Evolutionary conservation across 92 coral and sea anemone species (phyloP).

Genomic region (Palythoa heliodiscus): DNA sequence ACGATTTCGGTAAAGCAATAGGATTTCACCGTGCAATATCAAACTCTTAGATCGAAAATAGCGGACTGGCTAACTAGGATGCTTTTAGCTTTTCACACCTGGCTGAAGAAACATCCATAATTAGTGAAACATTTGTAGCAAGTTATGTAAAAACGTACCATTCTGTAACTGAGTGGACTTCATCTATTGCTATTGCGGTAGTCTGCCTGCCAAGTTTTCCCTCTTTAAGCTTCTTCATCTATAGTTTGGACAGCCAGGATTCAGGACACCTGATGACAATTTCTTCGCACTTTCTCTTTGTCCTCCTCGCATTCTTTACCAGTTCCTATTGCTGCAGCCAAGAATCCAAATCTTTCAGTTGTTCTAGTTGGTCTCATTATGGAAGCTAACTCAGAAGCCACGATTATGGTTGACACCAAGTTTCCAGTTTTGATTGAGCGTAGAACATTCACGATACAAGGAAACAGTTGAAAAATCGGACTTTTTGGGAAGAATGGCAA

Average conservation of each 20-base stretch:
- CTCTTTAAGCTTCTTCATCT: conserved; percentile 36
- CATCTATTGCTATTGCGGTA: conserved; percentile 37
- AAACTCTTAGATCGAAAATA: neutral
- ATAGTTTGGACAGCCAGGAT: conserved; percentile 39
- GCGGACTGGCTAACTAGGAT: neutral
- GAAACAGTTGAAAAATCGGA: conserved; percentile 10
- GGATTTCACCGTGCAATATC: too few relatives aligned
- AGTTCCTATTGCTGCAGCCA: conserved; percentile 8
- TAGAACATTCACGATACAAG: neutral
- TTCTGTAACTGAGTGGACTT: conserved; percentile 53
- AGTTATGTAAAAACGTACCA: conserved; percentile 31
- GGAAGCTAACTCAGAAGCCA: neutral
- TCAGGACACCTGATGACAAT: conserved; percentile 48
- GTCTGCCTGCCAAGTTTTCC: conserved; percentile 40
- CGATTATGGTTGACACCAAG: neutral
- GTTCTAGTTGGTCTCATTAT: neutral
- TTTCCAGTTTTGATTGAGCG: neutral
- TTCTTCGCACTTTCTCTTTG: conserved; percentile 16
- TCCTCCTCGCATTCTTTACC: neutral
- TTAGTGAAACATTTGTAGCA: neutral
- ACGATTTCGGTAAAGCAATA: too few relatives aligned
- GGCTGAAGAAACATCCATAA: neutral
- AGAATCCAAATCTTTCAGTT: neutral
- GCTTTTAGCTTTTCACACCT: too few relatives aligned
- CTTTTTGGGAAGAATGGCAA: neutral